These are phyloP conservation scores for Chrysina gloriosa DNA, from an alignment of 2,888 invertebrate genomes.

Conservation along the genomic window DNA sequence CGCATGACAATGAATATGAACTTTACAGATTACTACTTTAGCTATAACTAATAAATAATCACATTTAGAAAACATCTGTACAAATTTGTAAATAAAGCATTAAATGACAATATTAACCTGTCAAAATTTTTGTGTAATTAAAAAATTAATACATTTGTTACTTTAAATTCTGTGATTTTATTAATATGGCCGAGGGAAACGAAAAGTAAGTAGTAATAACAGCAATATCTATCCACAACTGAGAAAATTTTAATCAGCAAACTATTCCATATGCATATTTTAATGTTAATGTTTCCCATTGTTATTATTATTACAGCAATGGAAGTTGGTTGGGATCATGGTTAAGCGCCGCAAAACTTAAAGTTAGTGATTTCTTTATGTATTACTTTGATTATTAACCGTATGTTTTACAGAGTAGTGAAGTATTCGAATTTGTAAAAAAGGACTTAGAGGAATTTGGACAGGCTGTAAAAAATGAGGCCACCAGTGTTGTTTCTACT, in stretches of 20 bases:
- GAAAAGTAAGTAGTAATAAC: conserved; percentile 48
- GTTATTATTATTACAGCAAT: conserved; percentile 51
- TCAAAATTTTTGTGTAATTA: conserved; percentile 48
- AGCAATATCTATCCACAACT: not conserved
- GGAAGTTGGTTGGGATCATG: conserved; percentile 64
- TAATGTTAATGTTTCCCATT: conserved; percentile 8
- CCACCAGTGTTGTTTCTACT: conserved; percentile 73
- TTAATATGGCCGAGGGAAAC: conserved; percentile 49
- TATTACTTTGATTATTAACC: conserved; percentile 17
- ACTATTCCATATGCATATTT: conserved; percentile 24
- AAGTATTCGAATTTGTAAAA: conserved; percentile 81
- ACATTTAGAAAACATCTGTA: conserved; percentile 39
- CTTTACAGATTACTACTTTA: not conserved
- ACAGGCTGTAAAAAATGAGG: conserved; percentile 77
- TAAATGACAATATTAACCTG: conserved; percentile 46
- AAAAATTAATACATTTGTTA: conserved; percentile 38
- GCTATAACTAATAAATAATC: conserved; percentile 12
- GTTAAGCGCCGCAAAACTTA: conserved; percentile 64
- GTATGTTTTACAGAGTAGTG: conserved; percentile 71
- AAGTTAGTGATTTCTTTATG: conserved; percentile 53
- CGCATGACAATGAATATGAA: no score
- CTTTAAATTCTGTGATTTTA: not conserved
- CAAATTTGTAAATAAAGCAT: conserved; percentile 48
- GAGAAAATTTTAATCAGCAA: not conserved
- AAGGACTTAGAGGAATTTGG: conserved; percentile 82